These are phyloP conservation scores for Drosophila rellima DNA, from an alignment of 2,888 invertebrate species.

Conservation along the genomic window DNA sequence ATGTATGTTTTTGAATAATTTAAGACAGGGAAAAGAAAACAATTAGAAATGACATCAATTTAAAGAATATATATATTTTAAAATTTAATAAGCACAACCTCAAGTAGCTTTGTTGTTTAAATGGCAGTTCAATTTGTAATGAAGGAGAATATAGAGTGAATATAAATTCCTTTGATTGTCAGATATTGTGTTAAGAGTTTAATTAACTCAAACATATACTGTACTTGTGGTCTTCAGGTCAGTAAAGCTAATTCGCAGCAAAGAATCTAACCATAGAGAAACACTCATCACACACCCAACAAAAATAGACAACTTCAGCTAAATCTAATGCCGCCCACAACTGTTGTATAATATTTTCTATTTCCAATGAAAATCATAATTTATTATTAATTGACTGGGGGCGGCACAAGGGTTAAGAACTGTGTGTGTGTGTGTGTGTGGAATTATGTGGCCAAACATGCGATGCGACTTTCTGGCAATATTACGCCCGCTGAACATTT, in stretches of 20 bases:
- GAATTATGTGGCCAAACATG: slow-evolving; percentile 43
- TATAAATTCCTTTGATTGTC: slow-evolving; percentile 30
- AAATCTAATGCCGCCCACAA: slow-evolving; percentile 12
- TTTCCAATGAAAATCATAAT: slow-evolving; percentile 75
- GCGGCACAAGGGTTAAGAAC: slow-evolving; percentile 23
- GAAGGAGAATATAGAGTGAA: slow-evolving; percentile 9
- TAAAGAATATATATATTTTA: not conserved
- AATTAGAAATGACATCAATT: not conserved
- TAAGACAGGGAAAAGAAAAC: not conserved
- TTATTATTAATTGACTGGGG: slow-evolving; percentile 72
- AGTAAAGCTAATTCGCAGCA: slow-evolving; percentile 15
- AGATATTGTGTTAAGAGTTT: slow-evolving; percentile 18
- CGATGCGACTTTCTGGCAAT: slow-evolving; percentile 41
- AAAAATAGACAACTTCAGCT: not conserved
- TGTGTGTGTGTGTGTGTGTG: slow-evolving; percentile 3
- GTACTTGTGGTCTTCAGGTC: slow-evolving; percentile 20
- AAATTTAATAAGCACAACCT: not conserved
- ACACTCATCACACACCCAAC: slow-evolving; percentile 1
- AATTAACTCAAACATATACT: slow-evolving; percentile 39
- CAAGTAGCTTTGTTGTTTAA: not conserved
- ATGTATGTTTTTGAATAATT: too few relatives aligned
- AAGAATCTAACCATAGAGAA: slow-evolving; percentile 42
- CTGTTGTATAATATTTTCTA: slow-evolving; percentile 36
- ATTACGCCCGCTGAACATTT: slow-evolving; percentile 67
- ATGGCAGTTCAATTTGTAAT: not conserved